phyloP scores from a whole-genome alignment of 37 sponge, comb jelly and placozoan species.

The Eunapius fragilis region DNA sequence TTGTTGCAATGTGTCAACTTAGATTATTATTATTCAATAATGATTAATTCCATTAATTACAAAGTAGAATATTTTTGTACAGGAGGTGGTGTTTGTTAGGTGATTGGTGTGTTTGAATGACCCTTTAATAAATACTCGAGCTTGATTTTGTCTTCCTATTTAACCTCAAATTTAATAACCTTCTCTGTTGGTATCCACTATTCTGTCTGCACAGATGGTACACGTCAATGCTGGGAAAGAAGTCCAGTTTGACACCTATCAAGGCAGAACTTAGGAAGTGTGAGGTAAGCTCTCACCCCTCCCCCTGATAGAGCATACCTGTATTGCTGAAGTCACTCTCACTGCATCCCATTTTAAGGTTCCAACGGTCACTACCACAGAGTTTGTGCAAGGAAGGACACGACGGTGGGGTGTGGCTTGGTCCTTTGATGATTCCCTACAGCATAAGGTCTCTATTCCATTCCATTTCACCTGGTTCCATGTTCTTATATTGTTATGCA shows the following conservation, averaged over 20 bases:
- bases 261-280: conserved; percentile 36
- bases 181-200: too few relatives aligned
- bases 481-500: background rate
- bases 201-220: conserved; percentile 95
- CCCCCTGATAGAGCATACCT: too few relatives aligned
- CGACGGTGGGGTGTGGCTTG: conserved; percentile 94
- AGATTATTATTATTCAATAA: too few relatives aligned
- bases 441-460: conserved; percentile 24
- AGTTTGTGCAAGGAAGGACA: conserved; percentile 90
- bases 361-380: conserved; percentile 61
- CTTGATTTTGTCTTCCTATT: too few relatives aligned
- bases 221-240: conserved; percentile 96
- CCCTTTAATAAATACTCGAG: too few relatives aligned
- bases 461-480: background rate
- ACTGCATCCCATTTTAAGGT: conserved; percentile 64
- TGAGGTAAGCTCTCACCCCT: conserved; percentile 52
- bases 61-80: too few relatives aligned
- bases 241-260: conserved; percentile 69
- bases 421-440: conserved; percentile 68
- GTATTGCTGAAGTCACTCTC: too few relatives aligned
- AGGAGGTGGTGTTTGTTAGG: too few relatives aligned
- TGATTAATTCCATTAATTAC: too few relatives aligned
- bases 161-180: too few relatives aligned
- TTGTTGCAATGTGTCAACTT: too few relatives aligned
- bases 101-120: too few relatives aligned